A percentile compares a stretch with the other conserved stretches of the same genome.
Conservation (phyloP, 2,797 vertebrate species). For the Bovichtus variegatus region DNA sequence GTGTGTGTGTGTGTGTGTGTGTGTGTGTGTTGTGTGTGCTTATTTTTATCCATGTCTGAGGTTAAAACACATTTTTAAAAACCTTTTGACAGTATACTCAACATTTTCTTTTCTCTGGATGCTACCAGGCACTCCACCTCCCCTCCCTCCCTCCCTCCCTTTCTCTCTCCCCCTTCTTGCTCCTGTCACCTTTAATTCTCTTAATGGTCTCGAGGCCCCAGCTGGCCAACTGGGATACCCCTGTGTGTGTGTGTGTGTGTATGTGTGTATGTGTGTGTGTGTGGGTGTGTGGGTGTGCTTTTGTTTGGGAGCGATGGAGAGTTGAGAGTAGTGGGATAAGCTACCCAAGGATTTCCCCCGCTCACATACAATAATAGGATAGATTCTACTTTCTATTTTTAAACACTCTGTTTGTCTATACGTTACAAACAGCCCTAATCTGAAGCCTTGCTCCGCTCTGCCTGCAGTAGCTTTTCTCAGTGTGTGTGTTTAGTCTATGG, state of each 20-base stretch:
- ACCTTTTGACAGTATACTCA: conserved; percentile 8
- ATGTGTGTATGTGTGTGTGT: conserved; percentile 35
- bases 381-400: conserved; percentile 76
- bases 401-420: conserved; percentile 62
- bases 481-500: conserved; percentile 48
- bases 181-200: conserved; percentile 69
- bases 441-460: conserved; percentile 24
- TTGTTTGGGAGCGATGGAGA: conserved; percentile 48
- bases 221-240: conserved; percentile 72
- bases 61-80: conserved; percentile 32
- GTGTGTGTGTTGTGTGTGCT: too few relatives aligned
- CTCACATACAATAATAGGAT: conserved; percentile 71
- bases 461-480: conserved; percentile 59
- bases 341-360: conserved; percentile 60
- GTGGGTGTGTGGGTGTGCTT: conserved; percentile 55
- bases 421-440: conserved; percentile 63
- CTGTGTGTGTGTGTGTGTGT: conserved; percentile 36
- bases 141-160: conserved; percentile 6
- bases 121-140: conserved; percentile 25
- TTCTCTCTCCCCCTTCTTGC: conserved; percentile 10
- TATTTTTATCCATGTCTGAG: conserved; percentile 7
- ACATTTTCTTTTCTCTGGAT: conserved; percentile 34
- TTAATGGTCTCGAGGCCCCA: conserved; percentile 72
- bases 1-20: too few relatives aligned
- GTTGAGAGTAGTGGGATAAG: conserved; percentile 52